A percentile compares a stretch with the other conserved stretches of the same genome.
These are phyloP conservation scores for Ectropis grisescens DNA, from an alignment of 1,140 invertebrate genomes.

Conservation along the genomic window DNA sequence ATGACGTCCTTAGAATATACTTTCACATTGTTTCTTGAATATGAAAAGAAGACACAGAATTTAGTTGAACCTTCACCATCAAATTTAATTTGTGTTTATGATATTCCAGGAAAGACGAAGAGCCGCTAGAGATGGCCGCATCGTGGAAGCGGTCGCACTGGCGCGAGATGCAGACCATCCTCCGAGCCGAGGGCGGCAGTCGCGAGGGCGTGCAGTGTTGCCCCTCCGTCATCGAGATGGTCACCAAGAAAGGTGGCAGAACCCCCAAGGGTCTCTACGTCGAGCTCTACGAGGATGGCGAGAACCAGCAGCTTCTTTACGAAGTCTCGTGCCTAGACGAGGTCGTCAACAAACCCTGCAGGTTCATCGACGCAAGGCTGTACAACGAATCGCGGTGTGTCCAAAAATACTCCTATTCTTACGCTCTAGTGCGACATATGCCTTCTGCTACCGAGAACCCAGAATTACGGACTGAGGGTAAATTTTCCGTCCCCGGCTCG, in stretches of 20 bases:
- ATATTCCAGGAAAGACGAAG: conserved; percentile 46
- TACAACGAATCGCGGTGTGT: conserved; percentile 81
- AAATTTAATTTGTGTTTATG: too few relatives aligned
- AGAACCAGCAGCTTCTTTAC: conserved; percentile 78
- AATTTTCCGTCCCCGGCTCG: conserved; percentile 68
- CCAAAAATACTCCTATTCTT: conserved; percentile 88
- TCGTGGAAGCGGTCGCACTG: conserved; percentile 57
- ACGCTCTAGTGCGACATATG: conserved; percentile 79
- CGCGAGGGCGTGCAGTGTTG: conserved; percentile 83
- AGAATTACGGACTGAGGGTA: conserved; percentile 59
- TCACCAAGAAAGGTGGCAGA: conserved; percentile 81
- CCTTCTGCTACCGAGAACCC: conserved; percentile 60
- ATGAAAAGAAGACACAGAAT: too few relatives aligned
- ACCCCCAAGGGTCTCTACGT: conserved; percentile 80
- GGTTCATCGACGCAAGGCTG: conserved; percentile 79
- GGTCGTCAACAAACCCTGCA: conserved; percentile 80
- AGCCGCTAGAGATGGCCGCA: conserved; percentile 43
- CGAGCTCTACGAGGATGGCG: conserved; percentile 80
- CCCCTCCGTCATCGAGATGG: conserved; percentile 81
- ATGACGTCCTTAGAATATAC: too few relatives aligned
- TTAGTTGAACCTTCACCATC: too few relatives aligned
- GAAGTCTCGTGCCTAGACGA: conserved; percentile 83
- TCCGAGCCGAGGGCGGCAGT: conserved; percentile 72
- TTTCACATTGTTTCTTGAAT: too few relatives aligned
- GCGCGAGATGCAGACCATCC: conserved; percentile 75